Evolutionary conservation across 2,888 invertebrate species (phyloP), one percentile per base, ranked within the genome.

Genomic region (Apamea anceps): DNA sequence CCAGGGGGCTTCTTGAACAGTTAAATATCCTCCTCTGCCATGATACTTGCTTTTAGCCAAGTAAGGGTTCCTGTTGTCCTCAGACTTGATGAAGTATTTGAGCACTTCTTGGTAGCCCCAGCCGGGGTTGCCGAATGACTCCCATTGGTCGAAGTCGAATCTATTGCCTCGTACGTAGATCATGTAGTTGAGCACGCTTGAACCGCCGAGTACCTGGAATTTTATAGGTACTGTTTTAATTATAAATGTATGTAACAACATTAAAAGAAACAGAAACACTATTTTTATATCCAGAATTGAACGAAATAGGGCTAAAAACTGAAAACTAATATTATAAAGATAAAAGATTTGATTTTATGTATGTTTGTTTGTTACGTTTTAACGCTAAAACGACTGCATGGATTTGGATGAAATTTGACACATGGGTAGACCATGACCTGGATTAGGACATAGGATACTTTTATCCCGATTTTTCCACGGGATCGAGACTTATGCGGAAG

Each of bases 141-240:
- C 98, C 99, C 99, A 99, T 70, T 98, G 97, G 92, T 99, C 98
- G 94, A 98, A 99, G 93, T 99, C 99, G 88, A 98, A 97, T 78
- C 97, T 97, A 93, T 98, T 98, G 18, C 99, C 99, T 84, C 99
- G 96, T 0, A 99, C 98, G 93, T 99, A 99, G 6, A 99, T 97
- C 99, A 99, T 99, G 93, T 98, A 98, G 93, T 99, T 99, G 0
- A 99, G 96, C 0, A 98, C 98, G 88, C 98, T 98, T 0, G 98
- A 98, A 0, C 99, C 99, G 5, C 99, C 99, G 0, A 99, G 97
- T 2, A 99, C 98, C 96, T 96, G 94, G 28, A 96, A 95, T 80
- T 66, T 7, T 62, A 78, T 73, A 63, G 1, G 42, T 5, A 18
- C 0, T 13, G 32, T 60, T 60, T 57, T 57, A 28, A 48, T 57